Percentiles rank a stretch among this genome's conserved stretches.
phyloP scores from a whole-genome alignment of 2,113 vertebrate species.

The Bufo bufo region DNA sequence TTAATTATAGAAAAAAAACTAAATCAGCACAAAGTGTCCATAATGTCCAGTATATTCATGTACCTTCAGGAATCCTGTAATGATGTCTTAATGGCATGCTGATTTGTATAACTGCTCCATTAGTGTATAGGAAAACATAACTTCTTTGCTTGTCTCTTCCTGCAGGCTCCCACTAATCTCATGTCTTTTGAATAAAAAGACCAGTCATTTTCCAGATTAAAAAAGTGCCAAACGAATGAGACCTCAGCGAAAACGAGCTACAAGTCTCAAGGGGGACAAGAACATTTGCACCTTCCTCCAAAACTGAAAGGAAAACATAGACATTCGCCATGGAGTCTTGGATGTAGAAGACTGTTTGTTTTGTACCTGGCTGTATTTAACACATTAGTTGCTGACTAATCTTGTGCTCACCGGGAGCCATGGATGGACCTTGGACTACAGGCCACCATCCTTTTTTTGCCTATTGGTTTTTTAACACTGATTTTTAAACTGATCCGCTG shows the following conservation, averaged over 20 bases:
- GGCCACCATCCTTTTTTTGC: constrained; percentile 61
- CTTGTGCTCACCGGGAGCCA: constrained; percentile 60
- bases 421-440: constrained; percentile 60
- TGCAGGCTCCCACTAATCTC: constrained; percentile 90
- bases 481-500: constrained; percentile 72
- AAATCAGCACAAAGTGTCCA: too few species aligned
- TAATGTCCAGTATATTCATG: not conserved
- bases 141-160: constrained; percentile 30
- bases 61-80: not conserved
- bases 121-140: not conserved
- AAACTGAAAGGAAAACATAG: constrained; percentile 66
- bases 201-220: constrained; percentile 57
- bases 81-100: not conserved
- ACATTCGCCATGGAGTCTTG: constrained; percentile 64
- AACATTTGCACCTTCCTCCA: constrained; percentile 64
- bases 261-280: constrained; percentile 59
- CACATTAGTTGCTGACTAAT: not conserved
- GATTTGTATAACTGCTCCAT: not conserved
- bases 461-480: constrained; percentile 65
- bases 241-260: constrained; percentile 60
- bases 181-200: constrained; percentile 90
- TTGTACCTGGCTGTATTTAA: not conserved
- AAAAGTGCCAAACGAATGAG: constrained; percentile 77
- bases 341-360: constrained; percentile 57
- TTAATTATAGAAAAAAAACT: too few species aligned